Base-by-base conservation (phyloP, 2,888 invertebrate species). In the Celastrina argiolus region DNA sequence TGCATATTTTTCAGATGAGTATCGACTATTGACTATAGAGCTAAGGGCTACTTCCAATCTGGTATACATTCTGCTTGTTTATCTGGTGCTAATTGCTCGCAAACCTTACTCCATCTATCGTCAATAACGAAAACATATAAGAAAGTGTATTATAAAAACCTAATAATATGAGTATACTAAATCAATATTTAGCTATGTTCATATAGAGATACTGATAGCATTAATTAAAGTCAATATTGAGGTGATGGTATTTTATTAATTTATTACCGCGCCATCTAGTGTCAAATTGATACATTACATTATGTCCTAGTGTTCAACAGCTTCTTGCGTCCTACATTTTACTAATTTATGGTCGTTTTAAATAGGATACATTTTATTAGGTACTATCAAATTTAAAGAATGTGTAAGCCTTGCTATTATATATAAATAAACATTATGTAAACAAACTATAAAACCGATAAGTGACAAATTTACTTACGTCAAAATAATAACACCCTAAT, bases 401-500 rank as follows among this genome's bases (percentile, higher is more conserved):
- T 41, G 4, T 1, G 16, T 18, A 0, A 8, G 8, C 2, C 8
- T 3, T 31, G 31, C 31, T 18, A 18, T 3, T 2, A 16, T 18
- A 10, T 18, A 16, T 7, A 45, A 45, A 3, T 45, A 45, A 16
- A 5, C 12, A 4, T 34, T 14, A 12, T 18, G n/a, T n/a, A 26
- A 34, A 34, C 10, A 22, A 22, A 51, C 3, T 51, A 36, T 51
- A 56, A 64, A 26, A 31, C 22, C 34, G 22, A 56, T 34, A 51
- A 36, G 14, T 1, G 26, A n/a, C 31, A n/a, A 7, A 7, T 14
- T 2, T 7, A 61, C 18, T 22, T 2, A 31, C 16, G 59, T 36
- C 61, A 18, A 61, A 61, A 61, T 36, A 14, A n/a, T 56, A n/a
- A n/a, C n/a, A 56, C 28, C 7, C n/a, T n/a, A 18, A 61, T 36